Evolutionary conservation across 2,888 invertebrate species (phyloP).

Genomic region (Macrophya annulata): DNA sequence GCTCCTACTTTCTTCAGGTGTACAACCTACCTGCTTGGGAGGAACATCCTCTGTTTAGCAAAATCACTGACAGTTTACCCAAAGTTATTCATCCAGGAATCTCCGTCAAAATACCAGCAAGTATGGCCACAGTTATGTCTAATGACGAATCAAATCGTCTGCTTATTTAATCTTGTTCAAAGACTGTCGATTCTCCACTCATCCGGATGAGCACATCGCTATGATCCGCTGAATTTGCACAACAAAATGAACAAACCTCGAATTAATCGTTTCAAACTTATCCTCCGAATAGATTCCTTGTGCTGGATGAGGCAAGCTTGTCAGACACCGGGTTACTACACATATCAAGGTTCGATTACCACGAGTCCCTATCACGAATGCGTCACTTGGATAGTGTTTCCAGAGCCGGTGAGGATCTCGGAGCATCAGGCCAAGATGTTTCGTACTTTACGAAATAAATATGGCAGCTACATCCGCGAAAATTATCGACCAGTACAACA

Average conservation of each 20-base stretch:
- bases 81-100: slow-evolving; percentile 62
- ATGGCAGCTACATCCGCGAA: slow-evolving; percentile 36
- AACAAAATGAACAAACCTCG: background rate
- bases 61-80: slow-evolving; percentile 66
- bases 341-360: slow-evolving; percentile 70
- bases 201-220: background rate
- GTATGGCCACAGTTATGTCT: slow-evolving; percentile 47
- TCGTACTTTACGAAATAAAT: slow-evolving; percentile 33
- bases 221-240: background rate
- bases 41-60: slow-evolving; percentile 67
- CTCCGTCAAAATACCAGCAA: slow-evolving; percentile 57
- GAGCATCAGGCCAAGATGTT: slow-evolving; percentile 65
- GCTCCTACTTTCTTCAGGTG: slow-evolving; percentile 70
- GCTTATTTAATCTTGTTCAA: background rate
- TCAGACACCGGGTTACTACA: slow-evolving; percentile 67
- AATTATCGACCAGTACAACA: slow-evolving; percentile 45
- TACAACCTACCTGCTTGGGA: slow-evolving; percentile 54
- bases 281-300: slow-evolving; percentile 66
- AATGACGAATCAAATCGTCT: background rate
- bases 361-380: slow-evolving; percentile 64
- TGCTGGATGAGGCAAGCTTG: slow-evolving; percentile 71
- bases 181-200: background rate
- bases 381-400: slow-evolving; percentile 72
- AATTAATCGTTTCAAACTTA: background rate
- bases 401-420: slow-evolving; percentile 66